Percentiles rank a stretch among this genome's conserved stretches.
Conservation (phyloP, 2,113 vertebrate species). For the Steatornis caripensis region DNA sequence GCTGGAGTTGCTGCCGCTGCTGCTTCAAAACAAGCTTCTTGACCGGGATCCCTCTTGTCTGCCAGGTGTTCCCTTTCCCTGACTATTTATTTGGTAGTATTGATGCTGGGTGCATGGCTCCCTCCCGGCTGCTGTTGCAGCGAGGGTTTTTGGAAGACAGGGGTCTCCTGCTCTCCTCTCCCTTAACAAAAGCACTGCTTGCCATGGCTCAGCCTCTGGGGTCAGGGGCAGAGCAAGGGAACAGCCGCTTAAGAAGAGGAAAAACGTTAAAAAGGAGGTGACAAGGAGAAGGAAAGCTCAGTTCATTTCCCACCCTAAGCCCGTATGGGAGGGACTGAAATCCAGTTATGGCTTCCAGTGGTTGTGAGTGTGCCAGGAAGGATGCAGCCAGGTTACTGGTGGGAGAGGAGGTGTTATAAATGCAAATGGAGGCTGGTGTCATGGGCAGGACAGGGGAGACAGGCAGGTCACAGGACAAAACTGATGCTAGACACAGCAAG, state of each 20-base stretch:
- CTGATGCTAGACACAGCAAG: neutral
- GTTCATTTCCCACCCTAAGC: neutral
- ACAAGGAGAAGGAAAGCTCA: neutral
- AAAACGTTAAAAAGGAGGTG: neutral
- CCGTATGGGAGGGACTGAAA: neutral
- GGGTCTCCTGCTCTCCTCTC: neutral
- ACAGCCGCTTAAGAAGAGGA: neutral
- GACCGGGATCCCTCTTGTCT: neutral
- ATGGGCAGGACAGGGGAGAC: accelerated
- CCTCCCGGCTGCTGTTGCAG: neutral
- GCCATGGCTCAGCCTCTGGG: neutral
- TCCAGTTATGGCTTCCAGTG: neutral
- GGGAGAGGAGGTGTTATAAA: neutral
- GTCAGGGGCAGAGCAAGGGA: neutral
- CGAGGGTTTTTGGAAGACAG: neutral
- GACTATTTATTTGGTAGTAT: neutral
- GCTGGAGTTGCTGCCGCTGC: neutral
- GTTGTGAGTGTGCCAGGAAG: neutral
- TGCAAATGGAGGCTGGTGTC: neutral
- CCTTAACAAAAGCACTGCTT: neutral
- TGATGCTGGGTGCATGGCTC: neutral
- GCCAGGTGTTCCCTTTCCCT: neutral
- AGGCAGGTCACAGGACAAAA: neutral
- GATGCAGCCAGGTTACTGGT: neutral
- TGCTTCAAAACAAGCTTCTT: neutral